Conservation (phyloP, 2,797 vertebrate species). For the Anguilla megastoma region DNA sequence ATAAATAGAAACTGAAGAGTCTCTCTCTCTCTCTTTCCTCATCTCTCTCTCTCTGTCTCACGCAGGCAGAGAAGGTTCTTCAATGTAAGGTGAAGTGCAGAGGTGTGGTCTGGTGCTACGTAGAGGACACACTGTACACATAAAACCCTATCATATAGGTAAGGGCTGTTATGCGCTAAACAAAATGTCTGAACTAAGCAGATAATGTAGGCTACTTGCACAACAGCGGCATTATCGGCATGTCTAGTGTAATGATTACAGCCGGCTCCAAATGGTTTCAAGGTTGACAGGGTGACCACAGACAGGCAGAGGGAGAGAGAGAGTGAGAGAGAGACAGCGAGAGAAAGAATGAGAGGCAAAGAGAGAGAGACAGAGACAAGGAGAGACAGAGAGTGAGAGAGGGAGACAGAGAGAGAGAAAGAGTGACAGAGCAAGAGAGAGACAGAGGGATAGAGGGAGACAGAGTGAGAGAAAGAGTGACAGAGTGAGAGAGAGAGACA, state of each 20-base stretch:
- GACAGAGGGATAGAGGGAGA: not conserved
- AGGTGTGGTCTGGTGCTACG: not conserved
- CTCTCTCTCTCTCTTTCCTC: not conserved
- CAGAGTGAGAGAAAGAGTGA: not conserved
- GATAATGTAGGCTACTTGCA: not conserved
- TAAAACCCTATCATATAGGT: not conserved
- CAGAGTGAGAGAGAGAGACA: no score
- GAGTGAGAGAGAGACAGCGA: not conserved
- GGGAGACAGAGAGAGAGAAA: no score
- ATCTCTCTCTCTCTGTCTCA: not conserved
- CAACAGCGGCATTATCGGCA: not conserved
- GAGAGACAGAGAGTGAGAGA: no score
- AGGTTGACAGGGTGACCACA: not conserved
- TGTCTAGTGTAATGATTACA: not conserved
- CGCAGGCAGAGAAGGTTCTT: not conserved
- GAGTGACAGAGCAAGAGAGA: not conserved
- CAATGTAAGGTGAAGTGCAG: not conserved
- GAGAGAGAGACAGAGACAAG: no score
- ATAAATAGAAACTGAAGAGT: not conserved
- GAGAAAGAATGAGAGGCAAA: not conserved
- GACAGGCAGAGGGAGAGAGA: not conserved
- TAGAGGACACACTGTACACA: not conserved
- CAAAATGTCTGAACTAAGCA: not conserved
- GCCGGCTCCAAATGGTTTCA: not conserved
- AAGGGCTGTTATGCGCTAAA: not conserved